These are phyloP conservation scores for Dicycla oo DNA, from an alignment of 2,888 invertebrate genomes.

Conservation along the genomic window DNA sequence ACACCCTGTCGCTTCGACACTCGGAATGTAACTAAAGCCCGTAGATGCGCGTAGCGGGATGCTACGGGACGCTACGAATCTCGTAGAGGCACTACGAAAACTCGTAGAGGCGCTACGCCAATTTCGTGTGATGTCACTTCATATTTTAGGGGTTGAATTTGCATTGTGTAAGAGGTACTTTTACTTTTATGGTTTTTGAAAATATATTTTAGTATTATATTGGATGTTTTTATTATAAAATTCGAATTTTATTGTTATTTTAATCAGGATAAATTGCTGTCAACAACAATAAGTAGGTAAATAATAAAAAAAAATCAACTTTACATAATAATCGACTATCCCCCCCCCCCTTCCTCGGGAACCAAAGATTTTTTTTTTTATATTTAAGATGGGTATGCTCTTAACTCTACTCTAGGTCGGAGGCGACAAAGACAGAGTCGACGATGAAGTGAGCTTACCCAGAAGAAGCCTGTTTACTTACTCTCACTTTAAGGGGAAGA, in stretches of 20 bases:
- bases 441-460: no score
- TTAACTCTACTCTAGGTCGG: no score
- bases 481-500: no score
- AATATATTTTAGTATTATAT: neutral
- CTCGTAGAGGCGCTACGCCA: slow-evolving; percentile 60
- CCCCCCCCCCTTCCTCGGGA: no score
- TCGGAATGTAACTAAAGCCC: slow-evolving; percentile 67
- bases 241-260: slow-evolving; percentile 18
- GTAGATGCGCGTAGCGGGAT: slow-evolving; percentile 74
- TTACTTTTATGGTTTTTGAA: neutral
- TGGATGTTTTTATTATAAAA: neutral
- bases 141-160: slow-evolving; percentile 34
- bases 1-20: slow-evolving; percentile 60
- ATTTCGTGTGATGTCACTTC: slow-evolving; percentile 41
- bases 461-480: no score
- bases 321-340: no score
- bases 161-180: slow-evolving; percentile 11
- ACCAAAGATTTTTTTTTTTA: no score
- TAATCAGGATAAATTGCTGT: neutral
- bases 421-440: no score
- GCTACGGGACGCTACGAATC: slow-evolving; percentile 64
- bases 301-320: neutral
- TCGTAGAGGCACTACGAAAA: slow-evolving; percentile 64
- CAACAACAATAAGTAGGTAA: neutral
- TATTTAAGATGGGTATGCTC: no score